A percentile compares a stretch with the other conserved stretches of the same genome.
These are phyloP conservation scores for Atractosteus spatula DNA, from an alignment of 2,113 vertebrate genomes.

Conservation along the genomic window DNA sequence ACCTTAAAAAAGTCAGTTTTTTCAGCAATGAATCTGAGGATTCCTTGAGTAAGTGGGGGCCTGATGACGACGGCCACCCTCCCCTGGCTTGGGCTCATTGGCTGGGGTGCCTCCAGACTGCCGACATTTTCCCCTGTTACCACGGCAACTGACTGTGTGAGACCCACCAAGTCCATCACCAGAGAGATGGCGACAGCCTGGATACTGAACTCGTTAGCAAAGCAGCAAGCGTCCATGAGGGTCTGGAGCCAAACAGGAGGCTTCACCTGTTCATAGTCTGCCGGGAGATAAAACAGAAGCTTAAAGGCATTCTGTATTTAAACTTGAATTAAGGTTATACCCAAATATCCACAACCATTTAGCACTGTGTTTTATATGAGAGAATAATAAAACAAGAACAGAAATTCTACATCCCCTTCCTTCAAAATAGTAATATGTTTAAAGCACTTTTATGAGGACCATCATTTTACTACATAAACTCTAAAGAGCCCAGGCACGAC, in stretches of 20 bases:
- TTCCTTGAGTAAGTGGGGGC: conserved; percentile 91
- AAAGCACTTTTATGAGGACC: background rate
- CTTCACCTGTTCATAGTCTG: conserved; percentile 80
- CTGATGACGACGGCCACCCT: conserved; percentile 94
- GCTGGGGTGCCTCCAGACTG: conserved; percentile 72
- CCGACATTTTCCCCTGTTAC: conserved; percentile 83
- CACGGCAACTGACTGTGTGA: conserved; percentile 89
- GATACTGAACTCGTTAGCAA: conserved; percentile 80
- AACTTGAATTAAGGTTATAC: too few relatives aligned
- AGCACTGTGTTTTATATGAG: too few relatives aligned
- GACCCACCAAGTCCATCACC: conserved; percentile 93
- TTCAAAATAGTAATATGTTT: too few relatives aligned
- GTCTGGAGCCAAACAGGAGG: conserved; percentile 88
- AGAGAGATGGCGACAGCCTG: conserved; percentile 87
- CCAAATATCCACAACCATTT: too few relatives aligned
- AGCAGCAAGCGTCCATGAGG: conserved; percentile 88
- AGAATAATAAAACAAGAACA: too few relatives aligned
- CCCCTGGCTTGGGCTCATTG: conserved; percentile 92
- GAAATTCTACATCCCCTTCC: too few relatives aligned
- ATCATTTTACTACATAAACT: too few relatives aligned
- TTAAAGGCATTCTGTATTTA: too few relatives aligned
- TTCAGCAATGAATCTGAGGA: conserved; percentile 87
- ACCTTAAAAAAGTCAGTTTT: conserved; percentile 97
- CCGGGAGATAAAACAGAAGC: conserved; percentile 23
- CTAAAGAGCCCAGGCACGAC: too few relatives aligned